Evolutionary conservation across 1,140 invertebrate species (phyloP).

Genomic region (Dendrolimus punctatus): DNA sequence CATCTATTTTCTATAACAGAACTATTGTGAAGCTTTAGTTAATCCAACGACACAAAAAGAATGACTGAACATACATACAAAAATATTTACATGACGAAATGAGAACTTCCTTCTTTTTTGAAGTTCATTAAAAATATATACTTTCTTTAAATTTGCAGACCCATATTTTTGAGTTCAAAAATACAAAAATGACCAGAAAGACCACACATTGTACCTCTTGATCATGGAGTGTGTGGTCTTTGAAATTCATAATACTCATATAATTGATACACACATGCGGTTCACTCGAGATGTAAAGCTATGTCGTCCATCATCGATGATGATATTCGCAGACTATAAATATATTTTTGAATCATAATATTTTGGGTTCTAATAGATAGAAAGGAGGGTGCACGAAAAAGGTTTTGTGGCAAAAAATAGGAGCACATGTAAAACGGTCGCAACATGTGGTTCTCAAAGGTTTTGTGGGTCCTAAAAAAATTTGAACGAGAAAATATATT

Average conservation of each 20-base stretch:
- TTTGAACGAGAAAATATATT: too few relatives aligned
- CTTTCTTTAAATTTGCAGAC: neutral
- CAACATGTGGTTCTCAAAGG: conserved; percentile 3
- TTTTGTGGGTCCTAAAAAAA: neutral
- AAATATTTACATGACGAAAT: too few relatives aligned
- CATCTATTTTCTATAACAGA: too few relatives aligned
- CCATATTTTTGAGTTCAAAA: conserved; percentile 4
- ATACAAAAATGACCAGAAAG: neutral
- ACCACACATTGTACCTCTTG: too few relatives aligned
- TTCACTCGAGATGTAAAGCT: neutral
- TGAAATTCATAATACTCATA: too few relatives aligned
- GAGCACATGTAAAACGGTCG: too few relatives aligned
- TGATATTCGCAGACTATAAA: conserved; percentile 22
- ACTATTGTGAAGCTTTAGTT: too few relatives aligned
- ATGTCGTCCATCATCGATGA: conserved; percentile 10
- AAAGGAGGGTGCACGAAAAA: conserved; percentile 7
- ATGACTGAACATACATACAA: too few relatives aligned
- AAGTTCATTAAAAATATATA: too few relatives aligned
- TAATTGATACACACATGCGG: too few relatives aligned
- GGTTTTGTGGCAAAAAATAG: conserved; percentile 6
- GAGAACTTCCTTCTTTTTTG: neutral
- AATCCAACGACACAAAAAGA: too few relatives aligned
- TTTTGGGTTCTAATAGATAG: conserved; percentile 9
- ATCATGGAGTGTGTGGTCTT: too few relatives aligned
- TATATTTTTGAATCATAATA: conserved; percentile 23